Conservation (phyloP, 2,888 invertebrate genomes). For the Notocelia uddmanniana region DNA sequence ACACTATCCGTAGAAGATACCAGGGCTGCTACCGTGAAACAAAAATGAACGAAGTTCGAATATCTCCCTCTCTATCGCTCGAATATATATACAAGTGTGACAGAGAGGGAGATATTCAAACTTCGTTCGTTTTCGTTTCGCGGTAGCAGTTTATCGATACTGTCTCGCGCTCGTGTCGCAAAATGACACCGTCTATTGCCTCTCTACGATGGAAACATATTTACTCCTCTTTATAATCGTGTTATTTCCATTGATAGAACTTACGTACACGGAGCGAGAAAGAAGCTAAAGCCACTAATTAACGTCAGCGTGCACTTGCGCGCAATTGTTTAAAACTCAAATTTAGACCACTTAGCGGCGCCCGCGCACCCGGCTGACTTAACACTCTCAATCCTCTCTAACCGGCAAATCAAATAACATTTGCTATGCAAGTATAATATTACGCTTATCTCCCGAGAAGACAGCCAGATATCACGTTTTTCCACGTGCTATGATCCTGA, state of each 20-base stretch:
- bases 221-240: background rate
- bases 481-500: background rate
- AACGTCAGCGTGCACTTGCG: conserved; percentile 42
- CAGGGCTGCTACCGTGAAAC: no score
- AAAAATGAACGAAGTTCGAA: no score
- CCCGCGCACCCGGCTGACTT: conserved; percentile 35
- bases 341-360: conserved; percentile 51
- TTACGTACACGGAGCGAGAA: conserved; percentile 12
- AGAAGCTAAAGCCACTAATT: conserved; percentile 47
- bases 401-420: background rate
- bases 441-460: no score
- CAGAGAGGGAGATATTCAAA: no score
- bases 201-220: background rate
- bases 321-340: conserved; percentile 51
- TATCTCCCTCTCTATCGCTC: no score
- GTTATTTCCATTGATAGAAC: background rate
- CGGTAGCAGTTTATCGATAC: no score
- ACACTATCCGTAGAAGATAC: no score
- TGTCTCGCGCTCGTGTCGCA: no score
- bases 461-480: background rate
- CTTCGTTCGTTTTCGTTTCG: no score
- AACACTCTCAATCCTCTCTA: conserved; percentile 34
- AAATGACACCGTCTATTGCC: no score
- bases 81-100: no score
- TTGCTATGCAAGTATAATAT: no score